Base-by-base conservation (phyloP, 2,888 invertebrate species). In the Gymnoscelis rufifasciata region DNA sequence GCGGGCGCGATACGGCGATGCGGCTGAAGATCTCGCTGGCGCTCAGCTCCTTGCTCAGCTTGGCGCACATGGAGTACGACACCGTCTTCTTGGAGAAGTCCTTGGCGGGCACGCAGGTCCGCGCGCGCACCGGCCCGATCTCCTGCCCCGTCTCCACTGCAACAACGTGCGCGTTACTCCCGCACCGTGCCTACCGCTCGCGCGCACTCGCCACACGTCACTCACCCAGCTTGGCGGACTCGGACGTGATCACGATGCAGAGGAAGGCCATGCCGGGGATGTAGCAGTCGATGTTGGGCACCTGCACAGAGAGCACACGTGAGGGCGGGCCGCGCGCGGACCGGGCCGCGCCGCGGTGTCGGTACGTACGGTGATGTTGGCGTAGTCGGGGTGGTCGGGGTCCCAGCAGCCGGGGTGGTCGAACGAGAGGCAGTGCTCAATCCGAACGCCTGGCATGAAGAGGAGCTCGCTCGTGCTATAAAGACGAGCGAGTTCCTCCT, bases 391-490 rank as follows among this genome's bases (percentile, higher is more conserved):
- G 47, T 88, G 88, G 50, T 83, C 86, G 13, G 88, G 87, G 57
- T 88, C 87, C 88, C 88, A 88, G 69, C 88, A 88, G 38, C 87
- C 88, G 23, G 84, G 83, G 62, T 87, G 84, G 68, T 88, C 88
- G 66, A 82, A 84, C 11, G 87, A 87, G 35, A 87, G 62, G 54
- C 88, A 88, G 64, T 88, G 87, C 71, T 87, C 87, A 57, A 87
- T 87, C 62, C 83, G 86, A 47, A 84, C 78, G 11, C 87, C 88
- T 0, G 83, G 76, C 19, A 80, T 75, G 50, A 80, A 76, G n/a
- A n/a, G n/a, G n/a, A n/a, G n/a, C n/a, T n/a, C n/a, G n/a, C n/a
- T n/a, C n/a, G n/a, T n/a, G n/a, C n/a, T n/a, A n/a, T n/a, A n/a
- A n/a, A n/a, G n/a, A n/a, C n/a, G n/a, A n/a, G n/a, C n/a, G n/a